Conservation (phyloP, 1,140 invertebrate genomes). For the Atta texana region DNA sequence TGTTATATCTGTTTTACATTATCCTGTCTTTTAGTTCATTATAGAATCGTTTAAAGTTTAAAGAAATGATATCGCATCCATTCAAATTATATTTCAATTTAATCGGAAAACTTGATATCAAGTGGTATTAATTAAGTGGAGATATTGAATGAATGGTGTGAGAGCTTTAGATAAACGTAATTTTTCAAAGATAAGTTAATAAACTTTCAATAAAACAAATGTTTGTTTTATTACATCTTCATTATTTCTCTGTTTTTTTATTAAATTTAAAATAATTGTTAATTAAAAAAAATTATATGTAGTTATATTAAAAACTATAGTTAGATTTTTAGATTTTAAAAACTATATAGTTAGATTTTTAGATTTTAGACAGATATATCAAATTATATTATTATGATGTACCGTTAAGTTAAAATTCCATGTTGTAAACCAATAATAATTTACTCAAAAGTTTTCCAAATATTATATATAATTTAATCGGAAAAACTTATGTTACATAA, state of each 20-base stretch:
- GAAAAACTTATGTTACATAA: background rate
- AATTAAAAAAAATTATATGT: background rate
- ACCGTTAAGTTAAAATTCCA: background rate
- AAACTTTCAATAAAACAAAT: background rate
- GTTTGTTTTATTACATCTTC: background rate
- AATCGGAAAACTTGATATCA: background rate
- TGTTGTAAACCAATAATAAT: background rate
- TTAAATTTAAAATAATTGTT: background rate
- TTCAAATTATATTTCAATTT: constrained; percentile 13
- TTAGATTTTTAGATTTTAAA: background rate
- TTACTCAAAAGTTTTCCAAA: background rate
- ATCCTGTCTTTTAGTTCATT: background rate
- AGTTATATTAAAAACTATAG: background rate
- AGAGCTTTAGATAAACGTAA: background rate
- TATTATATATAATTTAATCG: background rate
- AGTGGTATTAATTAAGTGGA: background rate
- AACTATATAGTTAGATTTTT: background rate
- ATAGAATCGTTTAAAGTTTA: background rate
- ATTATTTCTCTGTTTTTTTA: background rate
- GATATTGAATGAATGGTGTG: background rate
- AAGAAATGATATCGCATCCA: constrained; percentile 1
- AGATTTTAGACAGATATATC: background rate
- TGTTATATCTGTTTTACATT: constrained; percentile 27
- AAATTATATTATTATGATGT: background rate
- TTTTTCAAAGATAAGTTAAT: background rate